phyloP scores from a whole-genome alignment of 2,113 vertebrate species.

The Leucoraja erinaceus region DNA sequence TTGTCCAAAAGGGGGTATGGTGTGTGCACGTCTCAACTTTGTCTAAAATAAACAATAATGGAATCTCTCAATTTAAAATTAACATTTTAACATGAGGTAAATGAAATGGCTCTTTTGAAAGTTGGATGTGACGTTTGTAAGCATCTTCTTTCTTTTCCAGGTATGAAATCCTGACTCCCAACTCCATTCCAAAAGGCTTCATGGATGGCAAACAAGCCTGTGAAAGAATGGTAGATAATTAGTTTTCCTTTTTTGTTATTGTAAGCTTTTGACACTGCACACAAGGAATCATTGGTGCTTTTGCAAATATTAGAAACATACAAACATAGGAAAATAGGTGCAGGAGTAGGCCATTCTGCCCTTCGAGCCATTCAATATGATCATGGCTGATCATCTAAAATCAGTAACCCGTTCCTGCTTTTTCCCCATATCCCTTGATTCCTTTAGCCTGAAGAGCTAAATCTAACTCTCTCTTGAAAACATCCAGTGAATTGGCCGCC shows the following conservation, averaged over 20 bases:
- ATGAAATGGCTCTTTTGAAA: not conserved
- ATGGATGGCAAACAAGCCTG: conserved; percentile 98
- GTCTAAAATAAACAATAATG: not conserved
- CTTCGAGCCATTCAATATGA: too few relatives aligned
- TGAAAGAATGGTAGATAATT: conserved; percentile 79
- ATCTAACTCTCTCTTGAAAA: too few relatives aligned
- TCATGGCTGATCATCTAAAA: too few relatives aligned
- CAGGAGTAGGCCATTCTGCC: too few relatives aligned
- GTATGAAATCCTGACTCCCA: conserved; percentile 96
- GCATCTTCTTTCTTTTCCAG: conserved; percentile 50
- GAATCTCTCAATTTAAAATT: not conserved
- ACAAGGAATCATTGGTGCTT: not conserved
- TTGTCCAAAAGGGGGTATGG: not conserved
- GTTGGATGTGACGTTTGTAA: not conserved
- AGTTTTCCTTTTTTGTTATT: not conserved
- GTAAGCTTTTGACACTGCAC: not conserved
- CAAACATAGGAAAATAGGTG: too few relatives aligned
- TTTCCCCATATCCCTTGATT: too few relatives aligned
- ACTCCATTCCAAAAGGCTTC: conserved; percentile 93
- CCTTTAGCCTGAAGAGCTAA: too few relatives aligned
- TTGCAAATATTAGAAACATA: too few relatives aligned
- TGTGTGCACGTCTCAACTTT: not conserved
- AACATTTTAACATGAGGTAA: not conserved
- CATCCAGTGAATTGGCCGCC: too few relatives aligned
- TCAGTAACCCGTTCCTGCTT: too few relatives aligned